Evolutionary conservation across 1,140 invertebrate species (phyloP).

Genomic region (Drosophila nigromelanica): DNA sequence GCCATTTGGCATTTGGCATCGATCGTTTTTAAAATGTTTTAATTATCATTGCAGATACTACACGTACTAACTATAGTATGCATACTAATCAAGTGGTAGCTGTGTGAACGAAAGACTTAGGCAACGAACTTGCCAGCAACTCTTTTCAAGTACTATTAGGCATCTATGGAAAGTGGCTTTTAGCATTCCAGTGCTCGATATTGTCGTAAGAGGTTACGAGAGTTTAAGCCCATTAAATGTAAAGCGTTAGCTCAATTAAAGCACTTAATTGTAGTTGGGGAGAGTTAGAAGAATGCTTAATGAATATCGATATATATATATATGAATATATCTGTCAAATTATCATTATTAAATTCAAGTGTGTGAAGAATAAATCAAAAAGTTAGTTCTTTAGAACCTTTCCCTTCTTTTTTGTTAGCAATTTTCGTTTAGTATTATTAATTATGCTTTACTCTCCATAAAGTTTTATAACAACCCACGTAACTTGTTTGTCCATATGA

Average conservation of each 20-base stretch:
- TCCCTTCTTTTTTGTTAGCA: too few species aligned
- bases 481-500: slow-evolving; percentile 5
- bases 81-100: slow-evolving; percentile 19
- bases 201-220: slow-evolving; percentile 7
- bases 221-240: slow-evolving; percentile 4
- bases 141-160: neutral
- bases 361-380: too few species aligned
- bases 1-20: slow-evolving; percentile 15
- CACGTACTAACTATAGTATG: slow-evolving; percentile 20
- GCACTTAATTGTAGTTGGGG: neutral
- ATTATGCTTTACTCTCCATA: too few species aligned
- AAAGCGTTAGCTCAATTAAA: neutral
- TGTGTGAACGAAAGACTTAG: slow-evolving; percentile 38
- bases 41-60: slow-evolving; percentile 52
- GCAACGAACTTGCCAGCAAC: slow-evolving; percentile 28
- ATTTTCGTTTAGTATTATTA: neutral
- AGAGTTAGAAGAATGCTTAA: neutral
- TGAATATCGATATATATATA: neutral
- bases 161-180: slow-evolving; percentile 32
- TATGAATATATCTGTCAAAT: too few species aligned
- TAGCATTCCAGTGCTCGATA: slow-evolving; percentile 7
- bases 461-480: neutral
- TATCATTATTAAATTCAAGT: neutral
- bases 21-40: slow-evolving; percentile 50
- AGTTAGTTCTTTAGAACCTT: too few species aligned